Evolutionary conservation across 2,113 vertebrate species (phyloP), one percentile per base, ranked within the genome.

Genomic region (Columbina picui): DNA sequence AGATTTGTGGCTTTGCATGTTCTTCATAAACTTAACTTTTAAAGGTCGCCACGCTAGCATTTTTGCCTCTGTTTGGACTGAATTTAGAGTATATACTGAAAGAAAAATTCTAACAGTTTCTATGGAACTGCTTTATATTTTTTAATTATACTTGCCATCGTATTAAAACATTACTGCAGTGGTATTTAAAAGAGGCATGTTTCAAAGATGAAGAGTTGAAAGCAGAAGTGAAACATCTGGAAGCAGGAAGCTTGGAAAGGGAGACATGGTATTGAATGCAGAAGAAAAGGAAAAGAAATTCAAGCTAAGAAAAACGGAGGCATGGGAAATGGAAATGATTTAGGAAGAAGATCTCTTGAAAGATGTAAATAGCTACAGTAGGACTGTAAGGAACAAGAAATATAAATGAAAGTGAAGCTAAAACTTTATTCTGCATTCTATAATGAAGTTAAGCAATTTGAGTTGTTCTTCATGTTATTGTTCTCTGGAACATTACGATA

Each of bases 231-330:
- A 87, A 91, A 49, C 74, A 87, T 93, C 41, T 94, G 63, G 50
- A 77, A 77, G 16, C 45, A 90, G 75, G 71, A 93, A 76, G 34
- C 34, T 85, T 82, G 25, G 53, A 87, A 87, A 89, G 57, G 41
- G 63, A 90, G 55, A 86, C 85, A 77, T 73, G 15, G 6, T 52
- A 43, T 29, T 88, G 73, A 90, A 80, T 75, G 67, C 32, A 83
- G 29, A 78, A 83, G 57, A 90, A 52, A 76, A 87, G 53, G 61
- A 85, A 93, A 80, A 89, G 81, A 89, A 91, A 73, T 85, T 79
- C 32, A 82, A 57, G 8, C 85, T 92, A 65, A 76, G 71, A 84
- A 85, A 90, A 83, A 6, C 36, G 41, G 67, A 90, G 39, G 25
- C 11, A 45, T 85, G 36, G 38, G 50, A 92, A 88, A 68, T 56